These are phyloP conservation scores for Uropsilus gracilis DNA, from an alignment of 2,113 vertebrate species.

Conservation along the genomic window DNA sequence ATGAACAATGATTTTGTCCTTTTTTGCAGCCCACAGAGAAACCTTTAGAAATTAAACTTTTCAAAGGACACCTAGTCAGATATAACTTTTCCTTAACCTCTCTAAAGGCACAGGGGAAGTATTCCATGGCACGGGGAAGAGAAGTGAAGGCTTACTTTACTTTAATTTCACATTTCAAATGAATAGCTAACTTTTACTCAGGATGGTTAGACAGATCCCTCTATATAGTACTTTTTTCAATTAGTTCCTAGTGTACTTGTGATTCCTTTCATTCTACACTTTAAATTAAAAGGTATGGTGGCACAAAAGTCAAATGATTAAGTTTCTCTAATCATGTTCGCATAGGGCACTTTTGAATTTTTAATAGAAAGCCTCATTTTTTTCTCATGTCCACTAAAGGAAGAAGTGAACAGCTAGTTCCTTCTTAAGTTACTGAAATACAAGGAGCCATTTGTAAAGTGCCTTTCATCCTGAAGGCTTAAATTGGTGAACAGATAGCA, in stretches of 20 bases:
- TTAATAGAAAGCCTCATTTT: conserved; percentile 30
- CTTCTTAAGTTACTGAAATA: conserved; percentile 10
- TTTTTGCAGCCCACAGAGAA: conserved; percentile 66
- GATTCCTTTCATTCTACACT: conserved; percentile 37
- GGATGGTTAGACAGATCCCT: conserved; percentile 51
- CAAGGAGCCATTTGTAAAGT: not conserved
- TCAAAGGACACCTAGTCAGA: conserved; percentile 74
- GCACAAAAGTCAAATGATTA: conserved; percentile 60
- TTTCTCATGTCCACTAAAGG: not conserved
- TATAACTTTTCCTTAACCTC: conserved; percentile 72
- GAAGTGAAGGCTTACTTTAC: conserved; percentile 16
- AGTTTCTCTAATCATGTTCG: conserved; percentile 11
- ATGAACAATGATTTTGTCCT: conserved; percentile 74
- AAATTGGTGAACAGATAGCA: conserved; percentile 29
- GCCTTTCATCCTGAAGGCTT: conserved; percentile 20
- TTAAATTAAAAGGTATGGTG: conserved; percentile 51
- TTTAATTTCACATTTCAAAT: conserved; percentile 62
- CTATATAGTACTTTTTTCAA: conserved; percentile 24
- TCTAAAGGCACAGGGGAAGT: conserved; percentile 2
- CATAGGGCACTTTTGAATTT: conserved; percentile 24
- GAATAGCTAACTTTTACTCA: conserved; percentile 51
- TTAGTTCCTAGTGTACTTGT: conserved; percentile 59
- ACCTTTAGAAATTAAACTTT: conserved; percentile 76
- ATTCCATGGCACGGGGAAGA: conserved; percentile 53
- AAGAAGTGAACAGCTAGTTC: conserved; percentile 8